Percentiles rank a stretch among this genome's conserved stretches.
Evolutionary conservation across 2,113 vertebrate species (phyloP).

Genomic region (Danio rerio): GRCz12tu NC_133188.1:3648501-3649000

Average conservation of each 20-base stretch:
- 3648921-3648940: constrained; percentile 40
- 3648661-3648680: constrained; percentile 61
- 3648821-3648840: constrained; percentile 50
- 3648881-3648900: constrained; percentile 19
- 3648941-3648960: constrained; percentile 43
- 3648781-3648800: constrained; percentile 76
- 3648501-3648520: too few relatives aligned
- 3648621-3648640: constrained; percentile 55
- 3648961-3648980: neutral
- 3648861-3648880: constrained; percentile 41
- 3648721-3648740: constrained; percentile 69
- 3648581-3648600: constrained; percentile 33
- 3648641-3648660: constrained; percentile 61
- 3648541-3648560: neutral
- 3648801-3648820: constrained; percentile 60
- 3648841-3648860: constrained; percentile 52
- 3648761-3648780: constrained; percentile 77
- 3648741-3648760: constrained; percentile 65
- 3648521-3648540: too few relatives aligned
- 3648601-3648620: constrained; percentile 45
- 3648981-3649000: constrained; percentile 10
- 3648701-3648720: constrained; percentile 73
- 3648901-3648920: constrained; percentile 37
- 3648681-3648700: constrained; percentile 76
- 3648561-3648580: constrained; percentile 5